A percentile compares a stretch with the other conserved stretches of the same genome.
Conservation (phyloP, 1,140 invertebrate species). For the Micrasema minimum region DNA sequence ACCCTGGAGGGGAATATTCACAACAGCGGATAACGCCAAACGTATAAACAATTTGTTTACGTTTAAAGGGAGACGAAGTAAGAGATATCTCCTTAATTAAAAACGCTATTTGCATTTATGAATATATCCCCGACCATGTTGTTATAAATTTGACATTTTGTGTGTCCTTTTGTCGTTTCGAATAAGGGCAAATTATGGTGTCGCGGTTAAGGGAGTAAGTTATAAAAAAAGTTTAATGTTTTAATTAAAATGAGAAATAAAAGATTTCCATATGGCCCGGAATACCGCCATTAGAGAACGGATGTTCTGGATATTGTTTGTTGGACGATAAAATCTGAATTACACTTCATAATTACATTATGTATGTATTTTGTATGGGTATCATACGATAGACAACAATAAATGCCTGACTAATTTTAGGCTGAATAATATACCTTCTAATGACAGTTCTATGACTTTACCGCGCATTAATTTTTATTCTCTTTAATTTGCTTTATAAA, state of each 20-base stretch:
- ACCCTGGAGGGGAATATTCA: background rate
- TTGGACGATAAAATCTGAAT: too few species aligned
- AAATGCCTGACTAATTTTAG: too few species aligned
- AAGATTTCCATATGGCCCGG: conserved; percentile 26
- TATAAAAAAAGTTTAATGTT: conserved; percentile 36
- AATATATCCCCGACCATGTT: conserved; percentile 29
- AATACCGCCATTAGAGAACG: conserved; percentile 5
- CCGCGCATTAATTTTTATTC: too few species aligned
- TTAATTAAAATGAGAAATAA: conserved; percentile 32
- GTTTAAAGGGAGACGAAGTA: conserved; percentile 27
- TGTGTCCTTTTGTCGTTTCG: conserved; percentile 14
- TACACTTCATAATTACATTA: too few species aligned
- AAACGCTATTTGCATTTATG: conserved; percentile 39
- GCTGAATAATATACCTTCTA: too few species aligned
- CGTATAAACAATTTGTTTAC: conserved; percentile 34
- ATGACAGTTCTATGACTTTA: too few species aligned
- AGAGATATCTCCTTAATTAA: conserved; percentile 34
- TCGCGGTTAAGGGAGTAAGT: conserved; percentile 14
- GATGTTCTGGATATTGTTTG: background rate
- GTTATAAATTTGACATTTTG: conserved; percentile 32
- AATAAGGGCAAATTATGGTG: conserved; percentile 26
- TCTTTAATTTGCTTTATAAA: too few species aligned
- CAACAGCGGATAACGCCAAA: conserved; percentile 15
- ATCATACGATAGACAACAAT: too few species aligned
- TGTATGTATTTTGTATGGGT: too few species aligned